Evolutionary conservation across 2,888 invertebrate species (phyloP).

Genomic region (Didymodactylos carnosus): DNA sequence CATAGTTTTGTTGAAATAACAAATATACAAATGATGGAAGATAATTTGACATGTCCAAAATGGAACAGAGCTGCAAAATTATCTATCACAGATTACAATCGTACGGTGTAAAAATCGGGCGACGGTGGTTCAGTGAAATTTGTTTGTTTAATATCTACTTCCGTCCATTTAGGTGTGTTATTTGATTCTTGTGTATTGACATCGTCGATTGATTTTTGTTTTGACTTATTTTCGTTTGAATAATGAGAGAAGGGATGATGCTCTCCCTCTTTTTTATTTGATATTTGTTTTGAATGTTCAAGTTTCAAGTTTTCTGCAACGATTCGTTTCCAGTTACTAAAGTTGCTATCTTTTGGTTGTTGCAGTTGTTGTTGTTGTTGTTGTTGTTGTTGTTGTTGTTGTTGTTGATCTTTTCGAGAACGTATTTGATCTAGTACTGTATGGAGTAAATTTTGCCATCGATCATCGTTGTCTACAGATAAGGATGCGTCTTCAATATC

Average conservation of each 20-base stretch:
- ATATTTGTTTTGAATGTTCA: background rate
- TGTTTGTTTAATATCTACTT: no score
- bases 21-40: no score
- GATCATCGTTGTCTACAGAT: background rate
- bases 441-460: background rate
- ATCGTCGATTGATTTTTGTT: no score
- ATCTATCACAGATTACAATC: background rate
- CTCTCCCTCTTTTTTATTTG: no score
- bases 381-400: background rate
- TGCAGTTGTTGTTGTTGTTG: background rate
- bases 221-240: no score
- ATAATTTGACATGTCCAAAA: no score
- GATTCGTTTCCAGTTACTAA: background rate
- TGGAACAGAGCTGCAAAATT: no score
- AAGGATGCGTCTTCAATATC: background rate
- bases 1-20: no score
- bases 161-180: background rate
- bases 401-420: background rate
- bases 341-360: no score
- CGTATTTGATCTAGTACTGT: background rate
- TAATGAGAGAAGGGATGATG: no score
- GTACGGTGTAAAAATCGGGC: background rate
- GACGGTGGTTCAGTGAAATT: background rate
- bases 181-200: background rate
- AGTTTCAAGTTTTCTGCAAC: background rate